These are phyloP conservation scores for Xanthorhoe designata DNA, from an alignment of 2,888 invertebrate species.

Conservation along the genomic window DNA sequence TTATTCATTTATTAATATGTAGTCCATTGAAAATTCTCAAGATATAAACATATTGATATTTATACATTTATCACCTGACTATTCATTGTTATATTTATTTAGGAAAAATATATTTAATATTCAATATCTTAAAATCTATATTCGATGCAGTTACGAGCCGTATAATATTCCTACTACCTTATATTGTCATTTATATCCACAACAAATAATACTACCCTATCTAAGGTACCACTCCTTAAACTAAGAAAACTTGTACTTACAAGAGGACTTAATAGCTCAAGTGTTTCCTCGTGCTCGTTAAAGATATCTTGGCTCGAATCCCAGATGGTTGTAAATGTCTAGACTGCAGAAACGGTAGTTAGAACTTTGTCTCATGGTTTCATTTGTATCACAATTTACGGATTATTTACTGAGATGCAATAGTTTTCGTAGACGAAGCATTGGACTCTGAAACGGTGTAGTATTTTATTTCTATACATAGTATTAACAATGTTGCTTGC, in stretches of 20 bases:
- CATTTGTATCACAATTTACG: neutral
- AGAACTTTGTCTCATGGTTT: neutral
- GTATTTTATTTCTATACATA: too few species aligned
- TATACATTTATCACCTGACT: too few species aligned
- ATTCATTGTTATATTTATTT: too few species aligned
- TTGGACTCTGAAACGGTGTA: too few species aligned
- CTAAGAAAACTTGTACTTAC: constrained; percentile 6
- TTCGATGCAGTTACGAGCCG: neutral
- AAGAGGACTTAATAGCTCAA: constrained; percentile 23
- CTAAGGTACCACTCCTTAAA: neutral
- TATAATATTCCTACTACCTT: neutral
- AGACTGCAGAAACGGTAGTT: constrained; percentile 17
- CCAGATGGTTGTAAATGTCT: constrained; percentile 30
- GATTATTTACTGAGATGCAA: too few species aligned
- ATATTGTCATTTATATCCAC: neutral
- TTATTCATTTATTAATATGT: too few species aligned
- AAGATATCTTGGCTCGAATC: constrained; percentile 27
- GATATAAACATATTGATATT: too few species aligned
- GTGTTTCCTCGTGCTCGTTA: constrained; percentile 29
- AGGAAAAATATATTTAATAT: too few species aligned
- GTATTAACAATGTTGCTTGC: too few species aligned
- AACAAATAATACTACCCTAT: neutral
- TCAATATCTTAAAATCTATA: too few species aligned
- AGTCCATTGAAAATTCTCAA: too few species aligned
- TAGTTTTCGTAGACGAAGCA: too few species aligned